phyloP scores from a whole-genome alignment of 2,888 invertebrate genomes.

The Stictocephala bisonia region DNA sequence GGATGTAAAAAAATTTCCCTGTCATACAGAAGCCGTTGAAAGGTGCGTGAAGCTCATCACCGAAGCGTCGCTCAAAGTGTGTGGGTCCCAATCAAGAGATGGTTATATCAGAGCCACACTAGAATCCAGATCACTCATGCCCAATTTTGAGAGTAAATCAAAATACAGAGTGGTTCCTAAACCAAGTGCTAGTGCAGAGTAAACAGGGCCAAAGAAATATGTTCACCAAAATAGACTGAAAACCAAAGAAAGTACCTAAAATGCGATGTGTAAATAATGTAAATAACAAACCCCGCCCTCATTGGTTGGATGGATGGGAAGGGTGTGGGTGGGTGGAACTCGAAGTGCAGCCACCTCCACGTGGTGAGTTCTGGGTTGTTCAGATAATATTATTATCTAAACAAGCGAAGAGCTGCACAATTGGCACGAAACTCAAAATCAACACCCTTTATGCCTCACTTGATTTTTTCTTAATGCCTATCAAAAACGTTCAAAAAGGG shows the following conservation, averaged over 20 bases:
- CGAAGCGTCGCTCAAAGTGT: no score
- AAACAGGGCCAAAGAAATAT: background rate
- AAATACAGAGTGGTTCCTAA: slow-evolving; percentile 30
- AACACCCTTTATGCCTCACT: no score
- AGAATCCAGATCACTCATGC: slow-evolving; percentile 3
- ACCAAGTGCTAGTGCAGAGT: slow-evolving; percentile 47
- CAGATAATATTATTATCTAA: no score
- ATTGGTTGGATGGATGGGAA: slow-evolving; percentile 47
- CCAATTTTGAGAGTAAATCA: background rate
- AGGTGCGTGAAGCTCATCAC: slow-evolving; percentile 36
- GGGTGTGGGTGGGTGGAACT: no score
- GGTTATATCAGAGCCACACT: slow-evolving; percentile 25
- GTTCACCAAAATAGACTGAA: background rate
- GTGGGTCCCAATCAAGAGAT: no score
- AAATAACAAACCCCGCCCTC: background rate
- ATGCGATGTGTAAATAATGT: slow-evolving; percentile 1
- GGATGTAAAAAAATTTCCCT: slow-evolving; percentile 30
- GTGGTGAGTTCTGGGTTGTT: no score
- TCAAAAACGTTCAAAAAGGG: no score
- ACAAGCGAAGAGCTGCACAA: no score
- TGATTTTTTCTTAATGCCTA: no score
- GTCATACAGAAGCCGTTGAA: slow-evolving; percentile 51
- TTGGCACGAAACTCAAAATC: no score
- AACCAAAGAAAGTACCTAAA: slow-evolving; percentile 1
- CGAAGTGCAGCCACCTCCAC: no score